Conservation (phyloP, 2,888 invertebrate species). For the Autographa pulchrina region DNA sequence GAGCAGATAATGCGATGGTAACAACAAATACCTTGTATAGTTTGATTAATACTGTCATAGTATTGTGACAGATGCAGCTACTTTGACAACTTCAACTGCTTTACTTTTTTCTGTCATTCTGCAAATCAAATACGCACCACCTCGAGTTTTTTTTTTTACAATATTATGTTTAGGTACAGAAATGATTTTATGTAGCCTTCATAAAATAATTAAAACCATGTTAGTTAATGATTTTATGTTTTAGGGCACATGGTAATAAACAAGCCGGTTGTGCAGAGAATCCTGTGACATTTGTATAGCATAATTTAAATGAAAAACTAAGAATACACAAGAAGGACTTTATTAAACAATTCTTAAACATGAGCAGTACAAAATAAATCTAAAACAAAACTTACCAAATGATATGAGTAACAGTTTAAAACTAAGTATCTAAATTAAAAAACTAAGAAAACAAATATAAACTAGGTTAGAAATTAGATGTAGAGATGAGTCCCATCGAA, state of each 20-base stretch:
- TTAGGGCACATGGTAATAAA: not conserved
- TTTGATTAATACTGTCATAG: not conserved
- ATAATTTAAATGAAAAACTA: not conserved
- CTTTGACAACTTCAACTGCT: not conserved
- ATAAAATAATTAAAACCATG: not conserved
- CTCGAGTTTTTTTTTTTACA: too few relatives aligned
- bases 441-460: constrained; percentile 12
- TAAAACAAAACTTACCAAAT: constrained; percentile 18
- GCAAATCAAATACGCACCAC: not conserved
- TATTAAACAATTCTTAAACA: constrained; percentile 6
- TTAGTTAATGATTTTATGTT: not conserved
- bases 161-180: too few relatives aligned
- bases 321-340: not conserved
- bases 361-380: constrained; percentile 3
- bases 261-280: too few relatives aligned
- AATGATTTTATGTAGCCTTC: not conserved
- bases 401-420: not conserved
- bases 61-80: not conserved
- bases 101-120: constrained; percentile 2
- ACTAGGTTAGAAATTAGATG: not conserved
- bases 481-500: not conserved
- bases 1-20: not conserved
- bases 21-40: not conserved
- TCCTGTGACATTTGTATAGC: not conserved
- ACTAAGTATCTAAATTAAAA: not conserved